Base-by-base conservation (phyloP, 2,113 vertebrate species). In the Clarias gariepinus region DNA sequence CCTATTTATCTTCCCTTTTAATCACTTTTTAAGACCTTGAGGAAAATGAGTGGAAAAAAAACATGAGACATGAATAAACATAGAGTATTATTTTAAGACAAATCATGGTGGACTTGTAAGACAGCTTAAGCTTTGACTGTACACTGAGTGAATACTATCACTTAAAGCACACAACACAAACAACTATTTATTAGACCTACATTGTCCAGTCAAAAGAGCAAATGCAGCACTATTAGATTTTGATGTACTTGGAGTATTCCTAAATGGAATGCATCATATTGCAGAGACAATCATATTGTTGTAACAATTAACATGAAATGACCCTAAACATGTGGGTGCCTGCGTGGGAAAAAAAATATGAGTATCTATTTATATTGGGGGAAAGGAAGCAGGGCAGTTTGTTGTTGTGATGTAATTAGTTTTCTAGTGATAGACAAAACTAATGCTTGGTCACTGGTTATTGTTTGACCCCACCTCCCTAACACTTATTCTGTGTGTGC, bases 361-460 rank as follows among this genome's bases (percentile, higher is more conserved):
- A 60, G 11, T 61, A 47, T 18, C 21, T 55, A 69, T 81, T 60
- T 76, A 64, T 53, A 79, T n/a, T 0, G 9, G 16, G 10, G 19
- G 12, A 60, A 60, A 21, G 19, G n/a, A 58, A 15, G 25, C 47
- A 77, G 15, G n/a, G 68, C 55, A 41, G 63, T 71, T 66, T 85
- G 41, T 69, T 78, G 52, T 87, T 30, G 60, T 85, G 74, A 47
- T 63, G 87, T 41, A 41, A 89, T 89, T 52, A 78, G 85, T 90
- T 91, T 90, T 91, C 89, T 91, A 91, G 58, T 91, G 93, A 91
- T 93, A 90, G 89, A 30, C 13, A 81, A 89, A 92, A 91, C 91
- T 90, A 92, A 94, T 92, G 92, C 92, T 89, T 89, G 88, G 90
- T 91, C 86, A 88, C 88, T 88, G 87, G 90, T 89, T 90, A 92